Evolutionary conservation across 2,888 invertebrate genomes (phyloP).

Genomic region (Archaeoteleia sp.): DNA sequence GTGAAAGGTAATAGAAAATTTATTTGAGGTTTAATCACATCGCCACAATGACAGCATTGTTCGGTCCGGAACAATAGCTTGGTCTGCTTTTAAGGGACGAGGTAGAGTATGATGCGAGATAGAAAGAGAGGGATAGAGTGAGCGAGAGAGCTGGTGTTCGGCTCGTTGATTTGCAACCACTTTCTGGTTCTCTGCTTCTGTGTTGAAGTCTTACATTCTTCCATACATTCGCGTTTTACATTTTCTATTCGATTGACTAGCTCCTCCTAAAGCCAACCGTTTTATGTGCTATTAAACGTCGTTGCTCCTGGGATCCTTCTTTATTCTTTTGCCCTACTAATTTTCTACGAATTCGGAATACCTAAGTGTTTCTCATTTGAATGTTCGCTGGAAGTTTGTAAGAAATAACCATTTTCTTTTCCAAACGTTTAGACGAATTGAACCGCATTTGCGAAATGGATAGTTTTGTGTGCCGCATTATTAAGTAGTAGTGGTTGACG

Average conservation of each 20-base stretch:
- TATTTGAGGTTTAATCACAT: conserved; percentile 68
- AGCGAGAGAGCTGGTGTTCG: conserved; percentile 21
- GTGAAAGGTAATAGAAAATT: conserved; percentile 63
- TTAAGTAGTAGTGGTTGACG: too few relatives aligned
- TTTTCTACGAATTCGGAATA: conserved; percentile 14
- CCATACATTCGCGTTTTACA: conserved; percentile 17
- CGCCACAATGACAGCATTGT: conserved; percentile 67
- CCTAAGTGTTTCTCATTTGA: conserved; percentile 10
- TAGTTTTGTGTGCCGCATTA: too few relatives aligned
- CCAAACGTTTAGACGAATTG: too few relatives aligned
- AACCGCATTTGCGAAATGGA: too few relatives aligned
- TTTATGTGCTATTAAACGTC: conserved; percentile 25
- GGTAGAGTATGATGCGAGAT: background rate
- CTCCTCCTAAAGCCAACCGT: background rate
- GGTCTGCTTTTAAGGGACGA: conserved; percentile 20
- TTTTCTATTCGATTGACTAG: conserved; percentile 25
- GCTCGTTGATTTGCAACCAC: conserved; percentile 54
- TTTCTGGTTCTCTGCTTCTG: conserved; percentile 49
- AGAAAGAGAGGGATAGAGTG: background rate
- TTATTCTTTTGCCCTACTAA: conserved; percentile 12
- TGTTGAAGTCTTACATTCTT: conserved; percentile 18
- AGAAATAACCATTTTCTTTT: too few relatives aligned
- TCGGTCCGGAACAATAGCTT: conserved; percentile 60
- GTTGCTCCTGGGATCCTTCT: conserved; percentile 11
- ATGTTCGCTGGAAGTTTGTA: background rate